These are phyloP conservation scores for Popillia japonica DNA, from an alignment of 1,140 invertebrate species.

Conservation along the genomic window DNA sequence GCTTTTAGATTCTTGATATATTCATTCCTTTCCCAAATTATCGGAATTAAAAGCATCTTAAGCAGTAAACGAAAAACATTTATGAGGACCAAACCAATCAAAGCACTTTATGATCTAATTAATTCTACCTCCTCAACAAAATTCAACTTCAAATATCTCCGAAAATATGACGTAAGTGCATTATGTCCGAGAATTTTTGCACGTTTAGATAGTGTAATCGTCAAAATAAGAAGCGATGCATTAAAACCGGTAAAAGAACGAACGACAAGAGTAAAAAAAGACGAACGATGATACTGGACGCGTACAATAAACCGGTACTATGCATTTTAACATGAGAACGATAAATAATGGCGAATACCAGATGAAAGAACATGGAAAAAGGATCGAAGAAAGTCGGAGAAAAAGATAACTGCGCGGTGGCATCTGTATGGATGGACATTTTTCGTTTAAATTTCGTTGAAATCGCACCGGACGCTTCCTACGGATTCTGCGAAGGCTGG, in stretches of 20 bases:
- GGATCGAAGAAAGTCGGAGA: neutral
- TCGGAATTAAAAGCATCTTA: too few relatives aligned
- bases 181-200: neutral
- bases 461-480: neutral
- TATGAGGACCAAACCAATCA: too few relatives aligned
- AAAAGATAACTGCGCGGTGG: neutral
- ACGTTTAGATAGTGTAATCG: neutral
- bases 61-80: too few relatives aligned
- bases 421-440: neutral
- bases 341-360: slow-evolving; percentile 13
- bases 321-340: slow-evolving; percentile 11
- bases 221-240: slow-evolving; percentile 7
- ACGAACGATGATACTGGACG: neutral
- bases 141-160: too few relatives aligned
- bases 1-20: too few relatives aligned
- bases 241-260: slow-evolving; percentile 23
- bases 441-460: slow-evolving; percentile 15
- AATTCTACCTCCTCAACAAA: too few relatives aligned
- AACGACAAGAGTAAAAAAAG: neutral
- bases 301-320: slow-evolving; percentile 30
- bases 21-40: too few relatives aligned
- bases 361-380: neutral
- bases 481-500: slow-evolving; percentile 3
- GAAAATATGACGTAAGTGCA: neutral
- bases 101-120: too few relatives aligned